These are phyloP conservation scores for Heliconius erato DNA, from an alignment of 2,888 invertebrate species.

Conservation along the genomic window DNA sequence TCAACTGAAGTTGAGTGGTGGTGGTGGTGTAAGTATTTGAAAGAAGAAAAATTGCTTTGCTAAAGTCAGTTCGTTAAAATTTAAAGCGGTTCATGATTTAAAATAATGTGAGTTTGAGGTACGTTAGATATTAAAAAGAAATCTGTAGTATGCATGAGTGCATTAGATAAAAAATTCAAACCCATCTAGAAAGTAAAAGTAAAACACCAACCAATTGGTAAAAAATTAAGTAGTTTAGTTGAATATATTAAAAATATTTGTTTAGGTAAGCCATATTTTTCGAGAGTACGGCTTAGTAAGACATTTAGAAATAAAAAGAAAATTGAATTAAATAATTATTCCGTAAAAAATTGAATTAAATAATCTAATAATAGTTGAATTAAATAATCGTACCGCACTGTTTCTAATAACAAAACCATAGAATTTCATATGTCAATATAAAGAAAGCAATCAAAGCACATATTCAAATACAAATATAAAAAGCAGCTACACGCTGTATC, in stretches of 20 bases:
- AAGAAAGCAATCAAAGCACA: background rate
- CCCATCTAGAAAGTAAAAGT: constrained; percentile 47
- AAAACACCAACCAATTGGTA: constrained; percentile 2
- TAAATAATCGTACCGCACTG: no score
- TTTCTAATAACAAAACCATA: background rate
- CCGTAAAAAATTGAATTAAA: no score
- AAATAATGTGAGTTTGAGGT: constrained; percentile 31
- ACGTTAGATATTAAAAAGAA: constrained; percentile 45
- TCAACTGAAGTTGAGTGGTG: no score
- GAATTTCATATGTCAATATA: background rate
- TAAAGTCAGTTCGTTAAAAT: background rate
- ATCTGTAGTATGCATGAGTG: constrained; percentile 41
- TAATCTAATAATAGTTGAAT: no score
- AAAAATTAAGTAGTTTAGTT: background rate
- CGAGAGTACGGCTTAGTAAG: background rate
- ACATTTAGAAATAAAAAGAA: background rate
- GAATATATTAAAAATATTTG: background rate
- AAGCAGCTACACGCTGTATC: no score
- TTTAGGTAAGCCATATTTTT: constrained; percentile 42
- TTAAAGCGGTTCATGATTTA: background rate
- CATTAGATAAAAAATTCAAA: constrained; percentile 33
- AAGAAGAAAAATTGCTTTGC: background rate
- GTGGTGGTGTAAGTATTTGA: background rate
- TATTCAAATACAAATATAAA: background rate
- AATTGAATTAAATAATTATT: background rate